These are phyloP conservation scores for Hoplias malabaricus DNA, from an alignment of 2,113 vertebrate genomes.

Conservation along the genomic window DNA sequence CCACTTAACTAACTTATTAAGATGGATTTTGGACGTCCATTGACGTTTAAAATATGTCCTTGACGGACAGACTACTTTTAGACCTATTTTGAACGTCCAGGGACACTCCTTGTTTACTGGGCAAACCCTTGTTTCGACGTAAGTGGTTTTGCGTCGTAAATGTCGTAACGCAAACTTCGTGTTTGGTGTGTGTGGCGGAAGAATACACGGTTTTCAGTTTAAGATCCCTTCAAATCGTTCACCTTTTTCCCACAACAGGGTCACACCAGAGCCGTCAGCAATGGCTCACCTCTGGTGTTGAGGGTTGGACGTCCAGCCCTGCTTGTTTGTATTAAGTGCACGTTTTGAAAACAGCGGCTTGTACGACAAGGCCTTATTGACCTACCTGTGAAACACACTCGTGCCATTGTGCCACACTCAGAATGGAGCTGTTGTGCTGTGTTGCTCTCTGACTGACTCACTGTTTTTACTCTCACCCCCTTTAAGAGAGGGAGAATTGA, in stretches of 20 bases:
- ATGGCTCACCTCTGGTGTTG: background rate
- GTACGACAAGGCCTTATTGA: conserved; percentile 43
- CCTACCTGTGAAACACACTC: conserved; percentile 54
- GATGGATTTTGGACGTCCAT: too few species aligned
- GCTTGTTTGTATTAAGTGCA: conserved; percentile 1
- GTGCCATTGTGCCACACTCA: conserved; percentile 54
- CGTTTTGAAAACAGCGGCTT: conserved; percentile 9
- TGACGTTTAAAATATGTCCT: too few species aligned
- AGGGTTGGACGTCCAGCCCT: conserved; percentile 3
- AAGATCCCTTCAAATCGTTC: too few species aligned
- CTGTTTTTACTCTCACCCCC: conserved; percentile 53
- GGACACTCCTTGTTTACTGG: too few species aligned
- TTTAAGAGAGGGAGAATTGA: conserved; percentile 48
- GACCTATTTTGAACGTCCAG: too few species aligned
- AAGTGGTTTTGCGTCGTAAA: too few species aligned
- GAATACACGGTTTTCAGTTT: too few species aligned
- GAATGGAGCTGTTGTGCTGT: conserved; percentile 59
- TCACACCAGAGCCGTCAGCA: background rate
- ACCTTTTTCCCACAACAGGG: background rate
- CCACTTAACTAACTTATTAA: too few species aligned
- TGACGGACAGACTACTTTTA: too few species aligned
- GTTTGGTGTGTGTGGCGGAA: too few species aligned
- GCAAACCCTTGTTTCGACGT: too few species aligned
- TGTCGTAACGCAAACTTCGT: too few species aligned
- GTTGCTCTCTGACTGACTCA: conserved; percentile 41